These are phyloP conservation scores for Diplolepis rosae DNA, from an alignment of 2,888 invertebrate genomes.

Conservation along the genomic window DNA sequence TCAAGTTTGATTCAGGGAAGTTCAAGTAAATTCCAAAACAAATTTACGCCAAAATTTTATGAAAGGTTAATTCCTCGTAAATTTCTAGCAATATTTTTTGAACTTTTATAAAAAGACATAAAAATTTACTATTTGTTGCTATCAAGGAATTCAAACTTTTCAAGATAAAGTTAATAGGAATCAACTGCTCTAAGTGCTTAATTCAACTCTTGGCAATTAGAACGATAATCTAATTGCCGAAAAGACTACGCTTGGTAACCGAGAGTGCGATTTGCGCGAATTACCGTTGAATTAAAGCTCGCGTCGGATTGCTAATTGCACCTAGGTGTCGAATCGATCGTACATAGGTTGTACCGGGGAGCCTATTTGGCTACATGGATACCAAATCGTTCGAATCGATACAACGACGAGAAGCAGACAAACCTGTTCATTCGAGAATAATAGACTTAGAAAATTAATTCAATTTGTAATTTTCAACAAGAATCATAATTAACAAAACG, in stretches of 20 bases:
- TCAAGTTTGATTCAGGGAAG: no score
- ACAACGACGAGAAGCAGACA: constrained; percentile 32
- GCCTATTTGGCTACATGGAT: constrained; percentile 45
- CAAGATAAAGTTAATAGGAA: neutral
- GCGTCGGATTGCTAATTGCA: constrained; percentile 54
- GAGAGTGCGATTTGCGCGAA: constrained; percentile 62
- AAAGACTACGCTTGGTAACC: constrained; percentile 37
- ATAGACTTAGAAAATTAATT: constrained; percentile 11
- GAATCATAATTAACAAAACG: no score
- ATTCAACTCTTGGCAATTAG: constrained; percentile 4
- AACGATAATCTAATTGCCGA: constrained; percentile 3
- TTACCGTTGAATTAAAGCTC: constrained; percentile 64
- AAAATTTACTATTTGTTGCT: no score
- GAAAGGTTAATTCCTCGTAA: no score
- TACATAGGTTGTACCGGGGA: constrained; percentile 42
- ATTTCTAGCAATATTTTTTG: no score
- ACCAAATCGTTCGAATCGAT: constrained; percentile 47
- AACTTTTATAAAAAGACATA: no score
- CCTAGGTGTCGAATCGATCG: constrained; percentile 53
- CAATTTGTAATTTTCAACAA: no score
- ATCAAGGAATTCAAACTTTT: neutral
- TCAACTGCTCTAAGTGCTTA: neutral
- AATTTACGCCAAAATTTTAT: no score
- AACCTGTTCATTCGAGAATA: constrained; percentile 22
- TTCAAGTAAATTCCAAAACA: no score